Conservation (phyloP, 2,113 vertebrate genomes). For the Lethenteron reissneri region DNA sequence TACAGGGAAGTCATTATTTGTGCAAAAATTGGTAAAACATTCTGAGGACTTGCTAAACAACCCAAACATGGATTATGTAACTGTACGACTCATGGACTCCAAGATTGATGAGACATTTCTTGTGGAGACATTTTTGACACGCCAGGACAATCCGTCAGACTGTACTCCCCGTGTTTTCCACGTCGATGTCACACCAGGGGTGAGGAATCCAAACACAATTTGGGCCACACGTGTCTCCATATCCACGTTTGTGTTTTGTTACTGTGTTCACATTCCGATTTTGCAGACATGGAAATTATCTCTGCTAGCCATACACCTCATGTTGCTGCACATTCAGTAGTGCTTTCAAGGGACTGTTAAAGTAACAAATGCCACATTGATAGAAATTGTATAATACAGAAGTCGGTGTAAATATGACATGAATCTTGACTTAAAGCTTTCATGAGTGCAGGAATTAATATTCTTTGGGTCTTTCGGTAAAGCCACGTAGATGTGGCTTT, state of each 20-base stretch:
- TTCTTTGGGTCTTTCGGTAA: too few relatives aligned
- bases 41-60: constrained; percentile 17
- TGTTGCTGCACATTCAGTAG: neutral
- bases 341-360: constrained; percentile 6
- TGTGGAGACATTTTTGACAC: constrained; percentile 7
- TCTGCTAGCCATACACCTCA: neutral
- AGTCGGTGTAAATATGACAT: too few relatives aligned
- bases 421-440: too few relatives aligned
- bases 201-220: constrained; percentile 8
- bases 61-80: constrained; percentile 22
- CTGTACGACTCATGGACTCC: constrained; percentile 20
- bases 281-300: neutral
- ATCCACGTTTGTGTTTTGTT: neutral
- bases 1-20: constrained; percentile 71
- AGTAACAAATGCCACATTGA: neutral
- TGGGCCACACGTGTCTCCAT: neutral
- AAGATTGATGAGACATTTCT: constrained; percentile 7
- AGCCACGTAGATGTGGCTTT: too few relatives aligned
- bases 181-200: constrained; percentile 8
- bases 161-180: constrained; percentile 9
- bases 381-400: neutral
- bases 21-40: constrained; percentile 37
- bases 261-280: neutral
- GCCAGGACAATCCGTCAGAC: neutral
- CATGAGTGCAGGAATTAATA: too few relatives aligned